Evolutionary conservation across 2,888 invertebrate species (phyloP).

Genomic region (Aphodius sticticus): DNA sequence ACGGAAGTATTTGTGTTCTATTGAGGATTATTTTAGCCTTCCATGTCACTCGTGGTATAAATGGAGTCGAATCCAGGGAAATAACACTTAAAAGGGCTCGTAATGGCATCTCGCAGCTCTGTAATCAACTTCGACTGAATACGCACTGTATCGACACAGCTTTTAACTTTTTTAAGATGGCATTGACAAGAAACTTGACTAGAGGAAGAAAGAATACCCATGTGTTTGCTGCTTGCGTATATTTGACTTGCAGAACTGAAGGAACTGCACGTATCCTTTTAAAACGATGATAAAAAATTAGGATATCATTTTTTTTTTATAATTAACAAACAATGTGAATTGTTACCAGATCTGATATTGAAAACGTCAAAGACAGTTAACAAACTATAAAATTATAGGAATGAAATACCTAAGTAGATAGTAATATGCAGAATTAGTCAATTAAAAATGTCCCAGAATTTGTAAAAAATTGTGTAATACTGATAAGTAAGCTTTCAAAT

Average conservation of each 20-base stretch:
- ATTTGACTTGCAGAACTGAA: slow-evolving; percentile 95
- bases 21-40: slow-evolving; percentile 65
- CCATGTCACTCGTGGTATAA: slow-evolving; percentile 78
- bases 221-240: slow-evolving; percentile 96
- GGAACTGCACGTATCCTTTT: slow-evolving; percentile 90
- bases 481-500: too few relatives aligned
- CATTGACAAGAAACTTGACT: slow-evolving; percentile 82
- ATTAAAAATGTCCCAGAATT: too few relatives aligned
- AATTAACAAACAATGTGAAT: too few relatives aligned
- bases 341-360: too few relatives aligned
- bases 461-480: too few relatives aligned
- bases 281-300: not conserved
- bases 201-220: slow-evolving; percentile 89
- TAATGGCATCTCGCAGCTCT: slow-evolving; percentile 83
- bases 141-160: slow-evolving; percentile 94
- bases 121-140: slow-evolving; percentile 86
- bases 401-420: too few relatives aligned
- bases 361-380: not conserved
- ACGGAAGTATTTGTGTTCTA: not conserved
- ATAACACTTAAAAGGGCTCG: slow-evolving; percentile 90
- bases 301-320: too few relatives aligned
- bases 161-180: slow-evolving; percentile 93
- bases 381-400: too few relatives aligned
- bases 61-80: slow-evolving; percentile 82
- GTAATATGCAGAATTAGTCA: too few relatives aligned